These are phyloP conservation scores for Thelaira solivaga DNA, from an alignment of 2,888 invertebrate genomes.

Conservation along the genomic window DNA sequence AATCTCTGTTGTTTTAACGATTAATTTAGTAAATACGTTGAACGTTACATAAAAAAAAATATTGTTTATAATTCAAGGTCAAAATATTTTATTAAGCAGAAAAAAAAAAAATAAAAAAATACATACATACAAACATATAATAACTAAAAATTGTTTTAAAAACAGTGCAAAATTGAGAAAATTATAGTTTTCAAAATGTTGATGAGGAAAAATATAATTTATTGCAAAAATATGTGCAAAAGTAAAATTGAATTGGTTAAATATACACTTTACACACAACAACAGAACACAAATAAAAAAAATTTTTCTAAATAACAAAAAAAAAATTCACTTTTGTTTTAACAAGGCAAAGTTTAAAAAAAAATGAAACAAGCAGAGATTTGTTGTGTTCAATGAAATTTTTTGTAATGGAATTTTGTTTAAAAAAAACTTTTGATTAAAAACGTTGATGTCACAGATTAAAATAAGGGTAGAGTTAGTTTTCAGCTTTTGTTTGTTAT, in stretches of 20 bases:
- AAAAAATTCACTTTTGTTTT: too few species aligned
- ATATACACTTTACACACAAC: background rate
- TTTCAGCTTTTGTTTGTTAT: too few species aligned
- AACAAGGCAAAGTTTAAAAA: too few species aligned
- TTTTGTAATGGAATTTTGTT: too few species aligned
- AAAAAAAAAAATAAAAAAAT: background rate
- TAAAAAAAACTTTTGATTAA: too few species aligned
- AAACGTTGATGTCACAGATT: too few species aligned
- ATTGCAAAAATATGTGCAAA: background rate
- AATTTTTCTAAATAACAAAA: too few species aligned
- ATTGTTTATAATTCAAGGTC: slow-evolving; percentile 51
- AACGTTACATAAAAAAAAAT: background rate
- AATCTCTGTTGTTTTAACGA: slow-evolving; percentile 53
- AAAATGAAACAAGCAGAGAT: too few species aligned
- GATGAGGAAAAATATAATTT: background rate
- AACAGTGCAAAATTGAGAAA: slow-evolving; percentile 30
- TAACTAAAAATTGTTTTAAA: slow-evolving; percentile 14
- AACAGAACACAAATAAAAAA: background rate
- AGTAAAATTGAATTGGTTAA: background rate
- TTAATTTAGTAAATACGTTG: slow-evolving; percentile 57
- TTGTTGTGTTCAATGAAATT: too few species aligned
- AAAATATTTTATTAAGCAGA: slow-evolving; percentile 53
- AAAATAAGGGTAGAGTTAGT: too few species aligned
- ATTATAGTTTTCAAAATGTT: slow-evolving; percentile 28
- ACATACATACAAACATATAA: too few species aligned